Conservation (phyloP, 92 coral and sea anemone genomes). For the Anthopleura xanthogrammica region DNA sequence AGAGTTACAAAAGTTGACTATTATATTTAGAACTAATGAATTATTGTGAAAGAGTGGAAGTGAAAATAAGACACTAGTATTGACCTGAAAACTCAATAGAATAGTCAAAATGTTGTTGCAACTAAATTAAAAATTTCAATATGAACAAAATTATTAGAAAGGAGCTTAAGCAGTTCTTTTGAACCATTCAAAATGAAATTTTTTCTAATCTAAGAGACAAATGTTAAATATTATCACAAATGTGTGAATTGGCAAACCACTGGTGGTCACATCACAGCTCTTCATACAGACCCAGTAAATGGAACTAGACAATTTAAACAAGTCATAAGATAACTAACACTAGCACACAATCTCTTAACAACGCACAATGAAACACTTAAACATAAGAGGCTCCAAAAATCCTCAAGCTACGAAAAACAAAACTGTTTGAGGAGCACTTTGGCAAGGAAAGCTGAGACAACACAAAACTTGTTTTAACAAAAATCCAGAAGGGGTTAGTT, state of each 20-base stretch:
- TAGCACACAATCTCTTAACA: slow-evolving; percentile 17
- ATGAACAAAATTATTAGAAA: background rate
- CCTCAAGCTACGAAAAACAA: slow-evolving; percentile 22
- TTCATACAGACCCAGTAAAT: slow-evolving; percentile 1
- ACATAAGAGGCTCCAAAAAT: slow-evolving; percentile 20
- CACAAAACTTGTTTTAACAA: slow-evolving; percentile 32
- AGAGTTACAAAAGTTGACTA: background rate
- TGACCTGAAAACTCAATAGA: background rate
- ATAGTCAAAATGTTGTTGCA: background rate
- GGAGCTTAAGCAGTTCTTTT: background rate
- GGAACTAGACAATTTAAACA: slow-evolving; percentile 18
- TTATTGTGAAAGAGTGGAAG: background rate
- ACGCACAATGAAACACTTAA: slow-evolving; percentile 21
- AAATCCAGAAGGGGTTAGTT: slow-evolving; percentile 17
- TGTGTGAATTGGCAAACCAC: slow-evolving; percentile 12
- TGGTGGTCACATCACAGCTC: slow-evolving; percentile 10
- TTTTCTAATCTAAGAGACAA: background rate
- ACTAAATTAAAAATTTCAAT: background rate
- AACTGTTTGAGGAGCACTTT: slow-evolving; percentile 35
- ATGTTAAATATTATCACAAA: background rate
- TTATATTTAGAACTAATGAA: too few species aligned
- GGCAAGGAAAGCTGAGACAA: slow-evolving; percentile 37
- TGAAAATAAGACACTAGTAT: background rate
- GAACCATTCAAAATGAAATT: background rate
- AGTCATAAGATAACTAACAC: slow-evolving; percentile 17